phyloP scores from a whole-genome alignment of 1,140 invertebrate genomes.

The Caenorhabditis brenneri region DNA sequence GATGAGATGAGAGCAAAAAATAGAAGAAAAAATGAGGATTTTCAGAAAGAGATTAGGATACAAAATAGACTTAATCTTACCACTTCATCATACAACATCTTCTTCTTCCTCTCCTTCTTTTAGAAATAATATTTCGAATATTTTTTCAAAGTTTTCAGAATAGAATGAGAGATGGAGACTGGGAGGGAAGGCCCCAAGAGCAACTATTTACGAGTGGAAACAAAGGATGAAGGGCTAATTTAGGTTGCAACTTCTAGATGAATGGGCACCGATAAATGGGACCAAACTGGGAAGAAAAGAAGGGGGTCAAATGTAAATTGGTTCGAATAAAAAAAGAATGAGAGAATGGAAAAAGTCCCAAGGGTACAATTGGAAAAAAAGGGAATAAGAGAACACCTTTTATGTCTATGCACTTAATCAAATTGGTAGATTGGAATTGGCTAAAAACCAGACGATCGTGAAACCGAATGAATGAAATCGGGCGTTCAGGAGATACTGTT shows the following conservation, averaged over 20 bases:
- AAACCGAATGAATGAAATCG: too few relatives aligned
- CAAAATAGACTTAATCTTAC: not conserved
- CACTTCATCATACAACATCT: conserved; percentile 37
- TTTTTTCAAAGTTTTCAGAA: not conserved
- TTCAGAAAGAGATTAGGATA: not conserved
- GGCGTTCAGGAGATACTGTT: too few relatives aligned
- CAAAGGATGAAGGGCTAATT: not conserved
- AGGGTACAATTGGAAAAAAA: not conserved
- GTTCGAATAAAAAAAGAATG: too few relatives aligned
- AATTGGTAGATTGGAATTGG: too few relatives aligned
- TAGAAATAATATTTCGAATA: not conserved
- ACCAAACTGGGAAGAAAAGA: not conserved
- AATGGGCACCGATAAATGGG: conserved; percentile 40
- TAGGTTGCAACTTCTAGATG: conserved; percentile 29
- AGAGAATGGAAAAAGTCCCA: not conserved
- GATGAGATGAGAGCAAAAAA: not conserved
- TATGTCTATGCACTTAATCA: not conserved
- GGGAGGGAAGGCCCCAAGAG: not conserved
- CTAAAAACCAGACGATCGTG: too few relatives aligned
- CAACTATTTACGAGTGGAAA: conserved; percentile 1
- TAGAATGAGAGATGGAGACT: too few relatives aligned
- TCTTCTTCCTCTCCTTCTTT: not conserved
- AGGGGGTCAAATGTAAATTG: not conserved
- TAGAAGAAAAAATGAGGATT: too few relatives aligned
- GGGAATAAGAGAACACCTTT: not conserved